Conservation (phyloP, 2,113 vertebrate genomes). For the Amphilophus citrinellus region DNA sequence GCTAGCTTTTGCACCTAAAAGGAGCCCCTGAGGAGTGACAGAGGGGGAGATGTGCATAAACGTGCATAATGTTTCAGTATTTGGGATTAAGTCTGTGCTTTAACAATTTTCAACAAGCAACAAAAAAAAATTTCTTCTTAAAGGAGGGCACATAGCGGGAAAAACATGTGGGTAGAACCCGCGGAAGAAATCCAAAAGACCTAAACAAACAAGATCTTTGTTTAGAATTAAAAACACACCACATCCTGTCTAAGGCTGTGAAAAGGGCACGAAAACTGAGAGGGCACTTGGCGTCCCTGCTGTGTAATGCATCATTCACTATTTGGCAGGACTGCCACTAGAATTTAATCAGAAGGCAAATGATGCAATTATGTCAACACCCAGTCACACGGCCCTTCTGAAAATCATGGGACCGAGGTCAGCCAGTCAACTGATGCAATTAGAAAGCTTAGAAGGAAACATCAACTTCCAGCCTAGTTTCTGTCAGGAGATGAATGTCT, state of each 20-base stretch:
- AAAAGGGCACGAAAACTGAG: constrained; percentile 65
- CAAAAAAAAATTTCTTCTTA: background rate
- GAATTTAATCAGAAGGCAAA: constrained; percentile 62
- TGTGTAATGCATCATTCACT: constrained; percentile 57
- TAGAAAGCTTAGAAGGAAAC: constrained; percentile 32
- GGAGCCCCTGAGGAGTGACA: constrained; percentile 9
- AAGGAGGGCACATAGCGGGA: background rate
- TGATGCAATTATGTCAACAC: constrained; percentile 55
- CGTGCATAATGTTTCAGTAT: background rate
- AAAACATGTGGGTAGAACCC: background rate
- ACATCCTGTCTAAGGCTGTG: constrained; percentile 24
- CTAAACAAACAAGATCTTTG: constrained; percentile 1
- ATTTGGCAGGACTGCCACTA: constrained; percentile 60
- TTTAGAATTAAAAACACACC: constrained; percentile 22
- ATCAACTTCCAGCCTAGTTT: constrained; percentile 11
- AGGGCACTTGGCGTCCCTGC: constrained; percentile 29
- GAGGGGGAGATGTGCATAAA: background rate
- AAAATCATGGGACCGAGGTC: constrained; percentile 50
- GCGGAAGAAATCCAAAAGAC: background rate
- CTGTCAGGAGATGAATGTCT: constrained; percentile 39
- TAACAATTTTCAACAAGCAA: background rate
- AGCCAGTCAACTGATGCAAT: constrained; percentile 40
- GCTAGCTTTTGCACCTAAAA: constrained; percentile 33
- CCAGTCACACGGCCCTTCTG: constrained; percentile 26
- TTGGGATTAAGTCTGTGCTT: background rate